Conservation (phyloP, 2,888 invertebrate genomes). For the Limnephilus lunatus region DNA sequence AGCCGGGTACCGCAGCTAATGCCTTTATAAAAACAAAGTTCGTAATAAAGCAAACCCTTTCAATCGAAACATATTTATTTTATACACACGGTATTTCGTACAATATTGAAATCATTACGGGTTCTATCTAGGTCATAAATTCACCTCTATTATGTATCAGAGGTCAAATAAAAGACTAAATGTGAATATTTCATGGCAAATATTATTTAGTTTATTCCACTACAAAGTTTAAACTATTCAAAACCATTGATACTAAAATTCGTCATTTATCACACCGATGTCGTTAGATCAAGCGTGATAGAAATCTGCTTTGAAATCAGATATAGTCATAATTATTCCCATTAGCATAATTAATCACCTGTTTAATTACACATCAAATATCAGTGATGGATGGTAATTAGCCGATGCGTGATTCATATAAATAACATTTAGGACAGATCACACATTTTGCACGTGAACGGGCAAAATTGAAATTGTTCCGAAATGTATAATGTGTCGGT, state of each 20-base stretch:
- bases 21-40: no score
- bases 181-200: background rate
- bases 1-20: no score
- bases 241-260: background rate
- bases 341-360: background rate
- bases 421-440: background rate
- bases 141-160: background rate
- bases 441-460: background rate
- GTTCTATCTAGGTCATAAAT: no score
- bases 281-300: background rate
- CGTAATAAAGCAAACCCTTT: no score
- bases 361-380: background rate
- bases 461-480: background rate
- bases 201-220: background rate
- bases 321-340: background rate
- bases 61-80: no score
- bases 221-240: background rate
- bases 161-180: background rate
- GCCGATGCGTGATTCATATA: background rate
- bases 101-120: no score
- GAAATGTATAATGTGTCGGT: background rate
- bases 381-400: background rate
- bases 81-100: no score
- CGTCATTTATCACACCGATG: background rate
- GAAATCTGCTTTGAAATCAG: background rate